phyloP scores from a whole-genome alignment of 2,797 vertebrate genomes.

The Muraenolepis orangiensis region DNA sequence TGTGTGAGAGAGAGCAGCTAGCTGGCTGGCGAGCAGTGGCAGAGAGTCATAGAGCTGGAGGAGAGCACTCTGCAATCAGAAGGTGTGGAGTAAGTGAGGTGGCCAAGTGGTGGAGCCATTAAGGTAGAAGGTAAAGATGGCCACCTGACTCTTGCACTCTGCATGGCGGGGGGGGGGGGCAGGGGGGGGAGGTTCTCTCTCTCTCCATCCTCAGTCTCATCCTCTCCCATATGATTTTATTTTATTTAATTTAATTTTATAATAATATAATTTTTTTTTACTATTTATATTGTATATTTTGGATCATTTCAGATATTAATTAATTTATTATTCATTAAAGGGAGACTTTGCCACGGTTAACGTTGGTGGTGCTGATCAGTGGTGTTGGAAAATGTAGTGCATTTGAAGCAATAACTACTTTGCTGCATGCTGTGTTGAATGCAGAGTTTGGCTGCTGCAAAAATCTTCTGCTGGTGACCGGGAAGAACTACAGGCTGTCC shows the following conservation, averaged over 20 bases:
- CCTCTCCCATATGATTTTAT: not conserved
- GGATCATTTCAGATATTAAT: no score
- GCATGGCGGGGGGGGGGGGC: not conserved
- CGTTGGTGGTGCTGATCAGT: no score
- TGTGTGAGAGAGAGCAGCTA: not conserved
- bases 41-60: not conserved
- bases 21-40: not conserved
- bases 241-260: no score
- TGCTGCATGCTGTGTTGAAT: no score
- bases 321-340: no score
- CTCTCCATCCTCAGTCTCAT: not conserved
- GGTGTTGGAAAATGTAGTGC: no score
- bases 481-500: no score
- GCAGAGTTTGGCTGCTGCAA: no score
- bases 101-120: not conserved
- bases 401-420: no score
- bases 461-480: no score
- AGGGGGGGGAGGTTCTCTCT: not conserved
- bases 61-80: not conserved
- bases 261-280: no score
- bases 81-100: not conserved
- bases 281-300: not conserved
- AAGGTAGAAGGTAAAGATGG: not conserved
- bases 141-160: not conserved
- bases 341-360: no score